These are phyloP conservation scores for Drosophila austrosaltans DNA, from an alignment of 2,888 invertebrate species.

Conservation along the genomic window DNA sequence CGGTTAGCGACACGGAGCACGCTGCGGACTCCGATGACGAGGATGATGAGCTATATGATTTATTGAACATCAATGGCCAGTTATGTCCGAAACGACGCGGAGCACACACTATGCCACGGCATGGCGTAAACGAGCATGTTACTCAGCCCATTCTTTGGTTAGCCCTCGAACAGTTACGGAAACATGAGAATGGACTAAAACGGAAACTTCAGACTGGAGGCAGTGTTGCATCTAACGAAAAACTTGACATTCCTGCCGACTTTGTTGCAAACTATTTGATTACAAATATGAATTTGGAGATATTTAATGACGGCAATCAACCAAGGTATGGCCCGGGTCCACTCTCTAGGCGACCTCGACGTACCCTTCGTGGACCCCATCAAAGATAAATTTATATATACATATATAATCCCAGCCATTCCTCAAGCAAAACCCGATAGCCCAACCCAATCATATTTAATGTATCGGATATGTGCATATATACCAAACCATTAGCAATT, in stretches of 20 bases:
- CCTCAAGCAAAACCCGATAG: too few species aligned
- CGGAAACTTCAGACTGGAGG: not conserved
- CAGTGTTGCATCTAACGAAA: too few species aligned
- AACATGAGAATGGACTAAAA: not conserved
- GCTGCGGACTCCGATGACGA: not conserved
- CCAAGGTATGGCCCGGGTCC: conserved; percentile 14
- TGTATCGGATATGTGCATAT: too few species aligned
- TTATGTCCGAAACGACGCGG: not conserved
- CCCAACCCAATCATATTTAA: too few species aligned
- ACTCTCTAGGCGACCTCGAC: not conserved
- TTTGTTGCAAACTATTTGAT: conserved; percentile 11
- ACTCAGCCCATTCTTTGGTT: conserved; percentile 13
- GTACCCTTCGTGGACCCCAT: not conserved
- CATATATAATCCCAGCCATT: too few species aligned
- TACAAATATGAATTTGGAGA: not conserved
- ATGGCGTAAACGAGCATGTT: not conserved
- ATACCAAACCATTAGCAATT: too few species aligned
- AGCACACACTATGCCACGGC: conserved; percentile 2
- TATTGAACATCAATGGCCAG: not conserved
- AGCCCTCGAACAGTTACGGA: conserved; percentile 8
- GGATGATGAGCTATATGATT: not conserved
- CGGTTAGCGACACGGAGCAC: not conserved
- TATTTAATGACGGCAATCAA: conserved; percentile 17
- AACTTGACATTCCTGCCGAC: not conserved
- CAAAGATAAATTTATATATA: too few species aligned